phyloP scores from a whole-genome alignment of 2,113 vertebrate genomes.

The Oncorhynchus nerka region DNA sequence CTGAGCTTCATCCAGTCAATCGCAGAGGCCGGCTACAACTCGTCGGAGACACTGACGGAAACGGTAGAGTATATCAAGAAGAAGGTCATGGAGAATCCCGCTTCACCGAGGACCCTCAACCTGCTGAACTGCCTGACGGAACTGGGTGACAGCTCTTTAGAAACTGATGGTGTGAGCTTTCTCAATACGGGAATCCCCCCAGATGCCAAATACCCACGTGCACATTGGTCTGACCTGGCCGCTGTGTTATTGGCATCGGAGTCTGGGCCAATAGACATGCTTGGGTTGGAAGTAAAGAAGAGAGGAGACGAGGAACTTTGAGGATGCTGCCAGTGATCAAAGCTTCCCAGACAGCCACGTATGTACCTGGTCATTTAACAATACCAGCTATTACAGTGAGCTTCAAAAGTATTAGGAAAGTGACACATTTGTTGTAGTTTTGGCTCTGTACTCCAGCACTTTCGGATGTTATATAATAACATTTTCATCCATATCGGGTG shows the following conservation, averaged over 20 bases:
- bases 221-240: slow-evolving; percentile 19
- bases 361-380: background rate
- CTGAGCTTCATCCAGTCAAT: background rate
- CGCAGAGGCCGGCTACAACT: background rate
- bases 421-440: too few relatives aligned
- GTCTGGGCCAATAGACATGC: slow-evolving; percentile 15
- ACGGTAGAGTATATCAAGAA: slow-evolving; percentile 28
- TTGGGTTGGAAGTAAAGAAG: slow-evolving; percentile 27
- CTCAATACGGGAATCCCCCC: background rate
- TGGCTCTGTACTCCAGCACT: too few relatives aligned
- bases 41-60: background rate
- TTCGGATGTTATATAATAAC: too few relatives aligned
- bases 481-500: too few relatives aligned
- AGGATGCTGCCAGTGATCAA: slow-evolving; percentile 25
- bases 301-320: slow-evolving; percentile 40
- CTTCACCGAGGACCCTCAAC: background rate
- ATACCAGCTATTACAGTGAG: background rate
- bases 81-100: slow-evolving; percentile 28
- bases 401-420: too few relatives aligned
- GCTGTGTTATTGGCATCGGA: slow-evolving; percentile 4
- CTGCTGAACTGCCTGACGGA: slow-evolving; percentile 47
- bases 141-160: slow-evolving; percentile 30
- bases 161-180: slow-evolving; percentile 29
- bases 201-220: background rate
- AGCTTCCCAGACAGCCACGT: slow-evolving; percentile 3